A percentile compares a stretch with the other conserved stretches of the same genome.
phyloP scores from a whole-genome alignment of 2,113 vertebrate species.

The Athene cunicularia region DNA sequence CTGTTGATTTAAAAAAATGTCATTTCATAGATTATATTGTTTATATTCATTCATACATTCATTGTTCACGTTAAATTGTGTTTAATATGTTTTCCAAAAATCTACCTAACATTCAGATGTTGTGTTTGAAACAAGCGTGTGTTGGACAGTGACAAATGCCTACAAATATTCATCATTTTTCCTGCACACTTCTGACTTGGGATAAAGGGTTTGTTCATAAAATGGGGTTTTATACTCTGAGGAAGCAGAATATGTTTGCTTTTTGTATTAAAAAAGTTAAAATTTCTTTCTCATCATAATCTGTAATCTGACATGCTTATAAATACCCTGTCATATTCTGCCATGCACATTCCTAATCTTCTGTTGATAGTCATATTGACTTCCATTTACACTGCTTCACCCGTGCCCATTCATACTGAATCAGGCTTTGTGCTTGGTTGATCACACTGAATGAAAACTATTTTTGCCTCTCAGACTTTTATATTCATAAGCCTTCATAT shows the following conservation, averaged over 20 bases:
- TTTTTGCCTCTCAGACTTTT: neutral
- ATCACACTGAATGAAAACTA: neutral
- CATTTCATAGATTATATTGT: neutral
- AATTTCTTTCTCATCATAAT: neutral
- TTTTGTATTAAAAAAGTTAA: neutral
- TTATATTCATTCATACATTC: accelerated
- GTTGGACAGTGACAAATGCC: neutral
- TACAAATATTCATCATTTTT: neutral
- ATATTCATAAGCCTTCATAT: neutral
- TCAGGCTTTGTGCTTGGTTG: neutral
- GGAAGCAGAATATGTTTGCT: accelerated
- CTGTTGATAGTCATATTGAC: neutral
- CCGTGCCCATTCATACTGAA: neutral
- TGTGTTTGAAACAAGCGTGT: neutral
- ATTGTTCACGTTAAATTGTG: neutral
- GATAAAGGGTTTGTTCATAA: neutral
- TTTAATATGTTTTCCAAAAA: neutral
- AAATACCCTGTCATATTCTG: neutral
- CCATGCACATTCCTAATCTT: neutral
- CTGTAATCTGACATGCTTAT: neutral
- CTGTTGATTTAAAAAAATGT: neutral
- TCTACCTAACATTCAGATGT: neutral
- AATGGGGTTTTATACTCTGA: neutral
- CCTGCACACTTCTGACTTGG: neutral
- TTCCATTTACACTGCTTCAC: neutral